Conservation (phyloP, 1,140 invertebrate species). For the Lasioglossum albipes region DNA sequence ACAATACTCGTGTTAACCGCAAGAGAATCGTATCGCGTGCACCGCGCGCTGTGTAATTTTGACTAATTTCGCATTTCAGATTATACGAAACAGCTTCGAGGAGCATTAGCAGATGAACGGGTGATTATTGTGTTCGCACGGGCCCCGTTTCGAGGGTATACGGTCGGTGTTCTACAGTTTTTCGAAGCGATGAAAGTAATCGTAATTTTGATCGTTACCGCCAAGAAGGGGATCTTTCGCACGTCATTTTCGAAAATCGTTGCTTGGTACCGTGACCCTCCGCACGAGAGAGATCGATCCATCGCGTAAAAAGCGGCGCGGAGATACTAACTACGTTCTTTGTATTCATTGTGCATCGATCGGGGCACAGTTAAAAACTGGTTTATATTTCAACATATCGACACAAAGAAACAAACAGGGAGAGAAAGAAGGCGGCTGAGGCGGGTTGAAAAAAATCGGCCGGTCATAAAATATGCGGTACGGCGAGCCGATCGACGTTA, state of each 20-base stretch:
- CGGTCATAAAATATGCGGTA: slow-evolving; percentile 54
- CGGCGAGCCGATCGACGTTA: slow-evolving; percentile 49
- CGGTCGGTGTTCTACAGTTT: neutral
- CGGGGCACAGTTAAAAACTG: slow-evolving; percentile 49
- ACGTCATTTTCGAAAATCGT: neutral
- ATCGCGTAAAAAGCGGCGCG: neutral
- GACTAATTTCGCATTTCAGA: neutral
- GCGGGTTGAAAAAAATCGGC: slow-evolving; percentile 61
- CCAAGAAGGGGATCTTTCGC: neutral
- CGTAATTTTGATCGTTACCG: no score
- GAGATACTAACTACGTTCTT: neutral
- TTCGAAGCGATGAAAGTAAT: no score
- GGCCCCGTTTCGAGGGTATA: neutral
- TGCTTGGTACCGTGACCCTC: no score
- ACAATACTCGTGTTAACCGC: slow-evolving; percentile 9
- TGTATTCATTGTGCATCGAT: slow-evolving; percentile 16
- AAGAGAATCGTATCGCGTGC: neutral
- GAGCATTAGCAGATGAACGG: neutral
- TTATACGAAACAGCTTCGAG: neutral
- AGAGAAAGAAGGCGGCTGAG: slow-evolving; percentile 27
- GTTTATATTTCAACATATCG: slow-evolving; percentile 64
- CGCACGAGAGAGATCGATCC: no score
- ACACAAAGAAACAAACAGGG: slow-evolving; percentile 36
- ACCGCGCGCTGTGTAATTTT: neutral
- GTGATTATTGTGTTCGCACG: neutral